Conservation (phyloP, 2,797 vertebrate species). For the Nannoperca obscura region DNA sequence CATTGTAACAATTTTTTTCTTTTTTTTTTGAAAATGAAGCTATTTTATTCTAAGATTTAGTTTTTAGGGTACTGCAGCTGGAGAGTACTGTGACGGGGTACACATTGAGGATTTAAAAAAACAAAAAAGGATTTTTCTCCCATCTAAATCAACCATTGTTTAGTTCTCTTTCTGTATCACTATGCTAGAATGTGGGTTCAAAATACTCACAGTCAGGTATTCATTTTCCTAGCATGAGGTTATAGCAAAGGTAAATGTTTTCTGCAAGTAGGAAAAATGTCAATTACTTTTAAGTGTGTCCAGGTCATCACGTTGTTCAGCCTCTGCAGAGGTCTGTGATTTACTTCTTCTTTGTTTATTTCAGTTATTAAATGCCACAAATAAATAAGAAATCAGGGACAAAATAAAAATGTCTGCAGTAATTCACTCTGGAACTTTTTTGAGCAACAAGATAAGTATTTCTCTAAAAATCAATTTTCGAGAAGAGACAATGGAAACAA, state of each 20-base stretch:
- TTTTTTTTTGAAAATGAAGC: conserved; percentile 52
- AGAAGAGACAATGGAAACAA: conserved; percentile 97
- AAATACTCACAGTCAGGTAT: conserved; percentile 9
- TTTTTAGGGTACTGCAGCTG: conserved; percentile 14
- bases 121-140: neutral
- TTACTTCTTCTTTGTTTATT: conserved; percentile 39
- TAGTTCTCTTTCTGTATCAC: conserved; percentile 1
- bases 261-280: conserved; percentile 10
- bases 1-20: conserved; percentile 79
- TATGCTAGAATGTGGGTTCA: conserved; percentile 9
- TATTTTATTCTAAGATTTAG: conserved; percentile 37
- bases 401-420: conserved; percentile 44
- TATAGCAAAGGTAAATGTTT: conserved; percentile 1
- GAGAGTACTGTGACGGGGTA: conserved; percentile 15
- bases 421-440: conserved; percentile 74
- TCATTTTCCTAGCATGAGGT: neutral
- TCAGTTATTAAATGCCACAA: conserved; percentile 22
- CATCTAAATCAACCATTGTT: conserved; percentile 28
- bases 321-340: neutral
- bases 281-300: neutral
- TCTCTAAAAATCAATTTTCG: conserved; percentile 90
- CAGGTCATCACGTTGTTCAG: neutral
- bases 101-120: conserved; percentile 13
- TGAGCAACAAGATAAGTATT: conserved; percentile 77
- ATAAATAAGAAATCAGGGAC: conserved; percentile 22